Evolutionary conservation across 2,888 invertebrate species (phyloP).

Genomic region (Idaea biselata): DNA sequence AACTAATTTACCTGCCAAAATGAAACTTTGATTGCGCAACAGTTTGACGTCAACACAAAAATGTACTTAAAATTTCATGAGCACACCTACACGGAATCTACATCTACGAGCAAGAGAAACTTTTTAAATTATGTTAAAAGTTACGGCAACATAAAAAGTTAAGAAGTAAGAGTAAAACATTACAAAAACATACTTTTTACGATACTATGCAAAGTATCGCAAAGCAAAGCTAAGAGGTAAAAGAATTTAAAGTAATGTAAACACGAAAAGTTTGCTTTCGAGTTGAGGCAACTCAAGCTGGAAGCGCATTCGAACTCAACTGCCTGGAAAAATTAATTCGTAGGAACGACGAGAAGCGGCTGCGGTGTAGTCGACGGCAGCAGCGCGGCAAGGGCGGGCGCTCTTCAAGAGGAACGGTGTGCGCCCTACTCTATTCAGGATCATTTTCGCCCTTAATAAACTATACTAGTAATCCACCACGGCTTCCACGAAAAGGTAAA

Average conservation of each 20-base stretch:
- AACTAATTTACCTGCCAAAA: conserved; percentile 22
- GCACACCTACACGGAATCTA: background rate
- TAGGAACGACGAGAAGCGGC: conserved; percentile 40
- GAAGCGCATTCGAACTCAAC: conserved; percentile 77
- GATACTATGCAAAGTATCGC: conserved; percentile 64
- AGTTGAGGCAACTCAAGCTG: conserved; percentile 71
- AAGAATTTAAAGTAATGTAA: conserved; percentile 76
- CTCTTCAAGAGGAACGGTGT: conserved; percentile 35
- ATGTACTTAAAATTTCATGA: background rate
- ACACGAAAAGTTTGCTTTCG: conserved; percentile 76
- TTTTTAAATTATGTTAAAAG: background rate
- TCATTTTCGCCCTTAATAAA: conserved; percentile 54
- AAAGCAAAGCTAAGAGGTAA: conserved; percentile 65
- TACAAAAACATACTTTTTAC: conserved; percentile 52
- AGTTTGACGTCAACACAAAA: conserved; percentile 12
- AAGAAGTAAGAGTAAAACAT: conserved; percentile 32
- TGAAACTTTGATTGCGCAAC: conserved; percentile 7
- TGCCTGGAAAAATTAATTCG: conserved; percentile 77
- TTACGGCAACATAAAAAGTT: background rate
- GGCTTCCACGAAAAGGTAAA: no score
- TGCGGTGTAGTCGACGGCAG: conserved; percentile 30
- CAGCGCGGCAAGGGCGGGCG: conserved; percentile 34
- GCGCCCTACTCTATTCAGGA: conserved; percentile 47
- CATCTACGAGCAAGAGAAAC: background rate
- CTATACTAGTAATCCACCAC: conserved; percentile 42